Percentiles rank a stretch among this genome's conserved stretches.
Evolutionary conservation across 2,113 vertebrate species (phyloP).

Genomic region (Cariama cristata): DNA sequence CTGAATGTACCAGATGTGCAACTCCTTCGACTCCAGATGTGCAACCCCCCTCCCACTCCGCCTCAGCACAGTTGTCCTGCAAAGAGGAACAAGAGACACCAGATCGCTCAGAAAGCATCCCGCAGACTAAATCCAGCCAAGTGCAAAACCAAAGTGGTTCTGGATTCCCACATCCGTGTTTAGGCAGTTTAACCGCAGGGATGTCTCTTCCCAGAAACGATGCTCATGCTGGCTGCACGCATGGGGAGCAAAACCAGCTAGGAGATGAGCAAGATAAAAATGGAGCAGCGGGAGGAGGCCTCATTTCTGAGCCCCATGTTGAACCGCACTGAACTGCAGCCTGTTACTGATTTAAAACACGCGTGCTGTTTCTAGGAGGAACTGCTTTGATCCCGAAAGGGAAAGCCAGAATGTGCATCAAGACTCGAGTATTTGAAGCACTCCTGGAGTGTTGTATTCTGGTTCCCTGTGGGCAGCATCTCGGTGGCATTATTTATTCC

Average conservation of each 20-base stretch:
- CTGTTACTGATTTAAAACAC: background rate
- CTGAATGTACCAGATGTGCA: conserved; percentile 59
- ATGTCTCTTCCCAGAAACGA: background rate
- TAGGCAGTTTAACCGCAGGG: background rate
- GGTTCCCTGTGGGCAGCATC: background rate
- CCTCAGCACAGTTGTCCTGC: background rate
- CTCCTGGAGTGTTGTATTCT: fast-evolving
- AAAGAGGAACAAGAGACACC: background rate
- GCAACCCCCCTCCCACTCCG: background rate
- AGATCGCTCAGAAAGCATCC: background rate
- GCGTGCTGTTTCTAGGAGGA: background rate
- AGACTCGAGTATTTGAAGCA: background rate
- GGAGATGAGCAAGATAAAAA: background rate
- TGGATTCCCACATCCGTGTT: background rate
- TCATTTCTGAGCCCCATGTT: background rate
- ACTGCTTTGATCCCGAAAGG: background rate
- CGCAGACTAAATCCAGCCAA: background rate
- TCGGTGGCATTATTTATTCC: background rate
- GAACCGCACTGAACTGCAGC: fast-evolving
- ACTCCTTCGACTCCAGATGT: conserved; percentile 20
- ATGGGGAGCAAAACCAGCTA: background rate
- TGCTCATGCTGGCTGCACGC: fast-evolving
- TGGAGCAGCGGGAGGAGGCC: background rate
- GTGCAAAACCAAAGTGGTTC: background rate
- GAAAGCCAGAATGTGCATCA: background rate